Conservation (phyloP, 2,113 vertebrate species). For the Gadus macrocephalus region DNA sequence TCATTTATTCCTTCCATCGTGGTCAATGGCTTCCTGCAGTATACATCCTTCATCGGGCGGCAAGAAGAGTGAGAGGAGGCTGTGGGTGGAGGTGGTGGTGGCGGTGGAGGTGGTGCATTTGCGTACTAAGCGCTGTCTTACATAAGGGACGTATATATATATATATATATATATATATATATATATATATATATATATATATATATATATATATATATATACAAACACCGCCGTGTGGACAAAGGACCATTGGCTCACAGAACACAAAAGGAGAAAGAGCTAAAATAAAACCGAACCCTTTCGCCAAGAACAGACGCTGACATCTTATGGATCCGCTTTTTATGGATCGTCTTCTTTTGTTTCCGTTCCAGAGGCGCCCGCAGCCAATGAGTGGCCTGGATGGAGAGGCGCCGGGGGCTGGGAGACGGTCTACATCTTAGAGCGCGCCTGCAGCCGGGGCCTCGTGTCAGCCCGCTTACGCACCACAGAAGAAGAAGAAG, state of each 20-base stretch:
- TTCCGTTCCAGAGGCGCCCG: too few relatives aligned
- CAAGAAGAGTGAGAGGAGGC: constrained; percentile 17
- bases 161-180: constrained; percentile 3
- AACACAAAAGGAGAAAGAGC: neutral
- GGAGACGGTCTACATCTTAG: constrained; percentile 27
- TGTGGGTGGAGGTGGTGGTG: neutral
- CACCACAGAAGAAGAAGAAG: too few relatives aligned
- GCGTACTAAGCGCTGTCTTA: constrained; percentile 8
- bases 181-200: constrained; percentile 3
- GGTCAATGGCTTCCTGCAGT: constrained; percentile 41
- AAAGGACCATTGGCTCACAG: neutral
- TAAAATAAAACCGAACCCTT: too few relatives aligned
- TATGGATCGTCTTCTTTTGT: too few relatives aligned
- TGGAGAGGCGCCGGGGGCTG: neutral
- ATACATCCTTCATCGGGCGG: constrained; percentile 44
- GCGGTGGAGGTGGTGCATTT: neutral
- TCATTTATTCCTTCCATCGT: constrained; percentile 2
- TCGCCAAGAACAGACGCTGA: too few relatives aligned
- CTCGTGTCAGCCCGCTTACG: neutral
- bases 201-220: constrained; percentile 4
- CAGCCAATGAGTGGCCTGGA: too few relatives aligned
- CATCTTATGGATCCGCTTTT: too few relatives aligned
- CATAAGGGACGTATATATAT: constrained; percentile 34
- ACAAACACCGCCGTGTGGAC: too few relatives aligned
- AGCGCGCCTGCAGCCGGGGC: constrained; percentile 17